These are phyloP conservation scores for Drosophila cardini DNA, from an alignment of 1,140 invertebrate species.

Conservation along the genomic window DNA sequence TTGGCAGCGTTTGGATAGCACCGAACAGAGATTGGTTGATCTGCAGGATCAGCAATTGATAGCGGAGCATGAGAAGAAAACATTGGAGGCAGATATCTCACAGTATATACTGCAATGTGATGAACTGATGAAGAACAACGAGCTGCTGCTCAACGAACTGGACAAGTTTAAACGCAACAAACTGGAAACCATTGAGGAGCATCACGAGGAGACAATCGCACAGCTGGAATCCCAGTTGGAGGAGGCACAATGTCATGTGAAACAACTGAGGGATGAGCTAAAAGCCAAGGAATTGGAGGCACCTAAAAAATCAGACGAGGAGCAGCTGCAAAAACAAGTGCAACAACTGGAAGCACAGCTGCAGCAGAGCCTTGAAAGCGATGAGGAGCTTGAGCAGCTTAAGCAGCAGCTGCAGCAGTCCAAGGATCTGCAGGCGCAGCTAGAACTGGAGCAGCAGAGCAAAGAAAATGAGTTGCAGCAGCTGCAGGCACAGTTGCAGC, in stretches of 20 bases:
- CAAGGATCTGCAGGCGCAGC: not conserved
- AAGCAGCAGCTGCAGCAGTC: not conserved
- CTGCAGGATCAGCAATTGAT: slow-evolving; percentile 69
- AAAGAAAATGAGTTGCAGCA: slow-evolving; percentile 17
- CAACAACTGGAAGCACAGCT: not conserved
- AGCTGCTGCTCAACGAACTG: slow-evolving; percentile 87
- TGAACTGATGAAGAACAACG: slow-evolving; percentile 89
- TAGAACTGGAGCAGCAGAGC: slow-evolving; percentile 13
- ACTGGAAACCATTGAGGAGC: slow-evolving; percentile 88
- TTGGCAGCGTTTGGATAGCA: slow-evolving; percentile 70
- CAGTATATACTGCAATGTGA: slow-evolving; percentile 88
- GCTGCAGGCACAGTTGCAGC: slow-evolving; percentile 39
- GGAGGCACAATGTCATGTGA: slow-evolving; percentile 69
- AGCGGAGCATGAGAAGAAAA: slow-evolving; percentile 86
- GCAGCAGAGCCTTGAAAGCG: not conserved
- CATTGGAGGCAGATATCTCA: slow-evolving; percentile 86
- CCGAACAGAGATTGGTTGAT: slow-evolving; percentile 80
- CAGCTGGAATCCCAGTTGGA: slow-evolving; percentile 87
- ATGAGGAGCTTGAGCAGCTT: not conserved
- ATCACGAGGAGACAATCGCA: slow-evolving; percentile 88
- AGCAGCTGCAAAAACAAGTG: slow-evolving; percentile 28
- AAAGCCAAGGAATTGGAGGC: slow-evolving; percentile 7
- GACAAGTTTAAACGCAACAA: slow-evolving; percentile 87
- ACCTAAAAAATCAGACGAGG: slow-evolving; percentile 34
- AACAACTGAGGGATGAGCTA: slow-evolving; percentile 65